A percentile compares a stretch with the other conserved stretches of the same genome.
Evolutionary conservation across 1,140 invertebrate species (phyloP).

Genomic region (Dinoponera quadriceps): DNA sequence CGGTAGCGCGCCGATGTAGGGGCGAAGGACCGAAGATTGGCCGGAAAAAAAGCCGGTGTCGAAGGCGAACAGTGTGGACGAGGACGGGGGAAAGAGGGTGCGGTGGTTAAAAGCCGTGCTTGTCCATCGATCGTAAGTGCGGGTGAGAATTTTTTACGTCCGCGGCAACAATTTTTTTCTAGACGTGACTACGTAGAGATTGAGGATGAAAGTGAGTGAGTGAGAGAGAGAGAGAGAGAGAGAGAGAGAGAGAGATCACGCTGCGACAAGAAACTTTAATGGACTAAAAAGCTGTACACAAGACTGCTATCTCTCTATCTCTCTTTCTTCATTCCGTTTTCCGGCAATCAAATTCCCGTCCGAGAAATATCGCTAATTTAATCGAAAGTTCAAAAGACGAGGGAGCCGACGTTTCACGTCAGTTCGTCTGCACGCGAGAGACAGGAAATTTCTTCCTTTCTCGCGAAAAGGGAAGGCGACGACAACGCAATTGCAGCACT

Average conservation of each 20-base stretch:
- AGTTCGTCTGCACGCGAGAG: background rate
- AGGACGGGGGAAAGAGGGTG: conserved; percentile 13
- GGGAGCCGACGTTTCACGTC: background rate
- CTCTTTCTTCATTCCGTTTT: background rate
- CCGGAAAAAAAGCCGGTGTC: conserved; percentile 56
- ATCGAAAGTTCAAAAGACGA: background rate
- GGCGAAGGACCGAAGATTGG: conserved; percentile 54
- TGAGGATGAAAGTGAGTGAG: too few relatives aligned
- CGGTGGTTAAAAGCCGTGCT: conserved; percentile 67
- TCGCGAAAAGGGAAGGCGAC: background rate
- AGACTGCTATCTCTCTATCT: too few relatives aligned
- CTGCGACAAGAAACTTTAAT: background rate
- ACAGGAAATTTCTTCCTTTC: background rate
- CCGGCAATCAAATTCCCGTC: background rate
- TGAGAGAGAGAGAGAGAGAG: background rate
- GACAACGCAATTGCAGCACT: conserved; percentile 2
- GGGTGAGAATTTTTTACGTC: conserved; percentile 62
- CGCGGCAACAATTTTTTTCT: conserved; percentile 43
- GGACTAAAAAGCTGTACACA: background rate
- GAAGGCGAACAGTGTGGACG: conserved; percentile 19
- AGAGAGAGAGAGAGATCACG: background rate
- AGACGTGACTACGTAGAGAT: background rate
- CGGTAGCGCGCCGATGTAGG: conserved; percentile 36
- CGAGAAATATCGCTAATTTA: conserved; percentile 3
- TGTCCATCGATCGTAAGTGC: conserved; percentile 65